A percentile compares a stretch with the other conserved stretches of the same genome.
Evolutionary conservation across 2,888 invertebrate species (phyloP).

Genomic region (Ectemnius lituratus): DNA sequence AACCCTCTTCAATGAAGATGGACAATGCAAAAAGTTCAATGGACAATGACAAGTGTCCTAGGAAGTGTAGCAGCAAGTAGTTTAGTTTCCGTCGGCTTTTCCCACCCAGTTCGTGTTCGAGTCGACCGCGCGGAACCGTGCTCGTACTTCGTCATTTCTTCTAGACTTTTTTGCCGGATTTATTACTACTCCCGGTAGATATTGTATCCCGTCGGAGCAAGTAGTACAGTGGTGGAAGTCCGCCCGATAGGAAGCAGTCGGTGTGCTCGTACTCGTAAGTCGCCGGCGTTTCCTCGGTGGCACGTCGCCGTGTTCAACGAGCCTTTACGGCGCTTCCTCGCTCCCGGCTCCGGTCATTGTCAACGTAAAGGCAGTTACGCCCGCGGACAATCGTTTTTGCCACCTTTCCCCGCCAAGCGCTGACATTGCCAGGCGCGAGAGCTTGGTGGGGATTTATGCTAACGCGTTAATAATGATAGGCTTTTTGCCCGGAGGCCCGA

Average conservation of each 20-base stretch:
- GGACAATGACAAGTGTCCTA: neutral
- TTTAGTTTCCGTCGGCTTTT: constrained; percentile 30
- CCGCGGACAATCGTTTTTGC: constrained; percentile 55
- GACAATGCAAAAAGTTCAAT: too few relatives aligned
- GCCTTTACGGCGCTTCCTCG: constrained; percentile 53
- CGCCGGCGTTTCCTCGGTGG: constrained; percentile 54
- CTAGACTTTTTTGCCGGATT: constrained; percentile 38
- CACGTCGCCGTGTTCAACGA: constrained; percentile 59
- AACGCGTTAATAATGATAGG: constrained; percentile 63
- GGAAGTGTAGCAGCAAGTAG: constrained; percentile 13
- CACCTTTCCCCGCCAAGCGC: constrained; percentile 31
- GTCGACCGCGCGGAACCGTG: constrained; percentile 30
- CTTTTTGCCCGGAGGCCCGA: constrained; percentile 52
- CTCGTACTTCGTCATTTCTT: constrained; percentile 29
- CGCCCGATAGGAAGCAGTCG: constrained; percentile 14
- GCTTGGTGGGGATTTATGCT: constrained; percentile 53
- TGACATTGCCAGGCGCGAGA: neutral
- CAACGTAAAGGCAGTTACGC: constrained; percentile 46
- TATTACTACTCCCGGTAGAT: constrained; percentile 42
- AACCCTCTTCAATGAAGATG: too few relatives aligned
- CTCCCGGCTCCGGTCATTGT: constrained; percentile 49
- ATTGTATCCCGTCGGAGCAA: neutral
- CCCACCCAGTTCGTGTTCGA: constrained; percentile 8
- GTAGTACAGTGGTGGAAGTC: constrained; percentile 28
- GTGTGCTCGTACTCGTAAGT: constrained; percentile 39